Percentiles rank a stretch among this genome's conserved stretches.
Evolutionary conservation across 2,888 invertebrate genomes (phyloP).

Genomic region (Perdita meconis): DNA sequence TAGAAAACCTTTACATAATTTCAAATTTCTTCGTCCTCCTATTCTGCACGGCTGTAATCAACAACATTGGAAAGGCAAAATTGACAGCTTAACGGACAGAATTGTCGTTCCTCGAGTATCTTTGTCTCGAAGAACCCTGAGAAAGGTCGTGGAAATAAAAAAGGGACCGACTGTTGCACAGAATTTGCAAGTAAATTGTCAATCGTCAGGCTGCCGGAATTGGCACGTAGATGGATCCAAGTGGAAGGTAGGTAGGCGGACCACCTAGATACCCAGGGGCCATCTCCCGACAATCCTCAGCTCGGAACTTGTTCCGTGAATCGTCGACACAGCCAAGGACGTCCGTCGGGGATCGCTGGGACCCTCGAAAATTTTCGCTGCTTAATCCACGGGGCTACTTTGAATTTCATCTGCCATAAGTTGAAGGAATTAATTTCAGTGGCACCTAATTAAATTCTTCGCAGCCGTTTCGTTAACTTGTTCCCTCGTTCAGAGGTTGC

Average conservation of each 20-base stretch:
- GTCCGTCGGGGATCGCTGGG: constrained; percentile 25
- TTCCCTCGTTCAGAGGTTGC: neutral
- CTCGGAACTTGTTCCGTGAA: constrained; percentile 58
- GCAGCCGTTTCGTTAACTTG: constrained; percentile 1
- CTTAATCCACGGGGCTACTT: constrained; percentile 2
- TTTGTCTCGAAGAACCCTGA: constrained; percentile 33
- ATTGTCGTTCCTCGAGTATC: constrained; percentile 15
- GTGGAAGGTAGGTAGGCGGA: constrained; percentile 51
- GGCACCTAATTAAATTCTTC: constrained; percentile 36
- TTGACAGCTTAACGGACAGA: too few species aligned
- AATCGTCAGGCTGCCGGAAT: constrained; percentile 78
- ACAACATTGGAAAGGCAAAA: too few species aligned
- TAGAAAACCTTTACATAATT: too few species aligned
- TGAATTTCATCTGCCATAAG: constrained; percentile 17
- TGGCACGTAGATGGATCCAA: constrained; percentile 56
- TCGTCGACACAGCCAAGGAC: constrained; percentile 38
- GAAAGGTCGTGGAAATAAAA: constrained; percentile 35
- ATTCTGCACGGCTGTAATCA: too few species aligned
- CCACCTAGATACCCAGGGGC: constrained; percentile 63
- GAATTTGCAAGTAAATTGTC: constrained; percentile 84
- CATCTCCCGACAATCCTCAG: constrained; percentile 48
- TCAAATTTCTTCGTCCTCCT: too few species aligned
- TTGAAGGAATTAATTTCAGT: constrained; percentile 12
- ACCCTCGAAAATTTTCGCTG: constrained; percentile 27
- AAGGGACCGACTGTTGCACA: constrained; percentile 55